phyloP scores from a whole-genome alignment of 2,888 invertebrate species.

The Callimorpha dominula region DNA sequence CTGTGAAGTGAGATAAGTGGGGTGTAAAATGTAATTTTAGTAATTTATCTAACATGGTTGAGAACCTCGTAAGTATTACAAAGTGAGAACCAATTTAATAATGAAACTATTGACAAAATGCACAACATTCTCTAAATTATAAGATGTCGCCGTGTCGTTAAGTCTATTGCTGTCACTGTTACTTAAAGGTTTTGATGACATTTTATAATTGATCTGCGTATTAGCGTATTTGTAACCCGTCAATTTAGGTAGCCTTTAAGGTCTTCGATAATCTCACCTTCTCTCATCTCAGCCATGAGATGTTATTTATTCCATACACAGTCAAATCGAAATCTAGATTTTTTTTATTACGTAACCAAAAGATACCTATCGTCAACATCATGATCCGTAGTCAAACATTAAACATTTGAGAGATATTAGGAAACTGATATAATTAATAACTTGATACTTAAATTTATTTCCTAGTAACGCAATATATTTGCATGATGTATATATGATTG shows the following conservation, averaged over 20 bases:
- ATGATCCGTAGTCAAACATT: constrained; percentile 34
- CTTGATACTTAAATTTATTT: constrained; percentile 20
- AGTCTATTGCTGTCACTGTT: background rate
- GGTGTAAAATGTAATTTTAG: too few species aligned
- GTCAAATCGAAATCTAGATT: background rate
- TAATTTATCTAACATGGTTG: too few species aligned
- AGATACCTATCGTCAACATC: constrained; percentile 14
- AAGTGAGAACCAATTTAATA: background rate
- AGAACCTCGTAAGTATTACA: background rate
- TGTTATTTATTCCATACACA: background rate
- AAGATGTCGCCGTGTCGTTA: background rate
- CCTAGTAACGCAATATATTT: constrained; percentile 8
- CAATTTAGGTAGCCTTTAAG: background rate
- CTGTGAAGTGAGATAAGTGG: too few species aligned
- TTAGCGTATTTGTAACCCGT: too few species aligned
- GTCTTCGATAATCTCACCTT: background rate
- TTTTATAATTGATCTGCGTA: background rate
- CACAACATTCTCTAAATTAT: background rate
- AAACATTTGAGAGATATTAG: constrained; percentile 21
- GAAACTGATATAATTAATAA: constrained; percentile 22
- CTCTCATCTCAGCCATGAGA: background rate
- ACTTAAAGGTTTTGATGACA: background rate
- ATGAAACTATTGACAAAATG: background rate
- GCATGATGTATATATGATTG: constrained; percentile 6
- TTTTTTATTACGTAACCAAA: background rate